Evolutionary conservation across 2,888 invertebrate genomes (phyloP), one percentile per base, ranked within the genome.

Genomic region (Drosophila mimica): DNA sequence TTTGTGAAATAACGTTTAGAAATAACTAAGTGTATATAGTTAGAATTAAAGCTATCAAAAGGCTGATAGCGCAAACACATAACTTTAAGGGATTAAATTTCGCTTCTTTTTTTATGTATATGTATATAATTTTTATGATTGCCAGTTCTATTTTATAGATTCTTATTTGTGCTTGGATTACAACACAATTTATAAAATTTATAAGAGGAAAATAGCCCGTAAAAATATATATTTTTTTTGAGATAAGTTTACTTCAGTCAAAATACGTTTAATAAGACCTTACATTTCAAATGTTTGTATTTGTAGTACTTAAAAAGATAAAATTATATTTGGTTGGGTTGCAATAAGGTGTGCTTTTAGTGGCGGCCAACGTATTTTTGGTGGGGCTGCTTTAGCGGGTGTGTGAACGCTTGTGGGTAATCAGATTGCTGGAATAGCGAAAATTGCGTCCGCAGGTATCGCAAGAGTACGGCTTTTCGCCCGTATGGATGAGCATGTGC

Each of bases 401-500:
- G 70, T 93, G 93, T 30, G 89, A 80, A 7, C 92, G 85, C 61
- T 88, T 92, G 71, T 93, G 93, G 5, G 92, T 92, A 30, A 92
- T 91, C 48, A 93, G 72, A 70, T 93, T 93, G 72, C 93, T 93
- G 0, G 93, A 93, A 69, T 92, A 93, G 0, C 93, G 91, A 56
- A 93, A 93, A 3, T 82, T 78, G 20, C 91, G 90, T 0, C 86
- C 82, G 49, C 93, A 93, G 17, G 90, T 76, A 17, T 93, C 92
- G 33, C 93, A 93, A 5, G 38, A 70, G 51, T 92, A 91, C 13
- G 93, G 93, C 56, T 92, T 93, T 66, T 93, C 93, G 2, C 92
- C 93, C 0, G 93, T 92, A 59, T 93, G 93, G 0, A 89, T 91
- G 11, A 93, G 82, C 92, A 93, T 91, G 54, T 93, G 93, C 70